Conservation (phyloP, 2,113 vertebrate genomes). For the Pachyramphus minor region DNA sequence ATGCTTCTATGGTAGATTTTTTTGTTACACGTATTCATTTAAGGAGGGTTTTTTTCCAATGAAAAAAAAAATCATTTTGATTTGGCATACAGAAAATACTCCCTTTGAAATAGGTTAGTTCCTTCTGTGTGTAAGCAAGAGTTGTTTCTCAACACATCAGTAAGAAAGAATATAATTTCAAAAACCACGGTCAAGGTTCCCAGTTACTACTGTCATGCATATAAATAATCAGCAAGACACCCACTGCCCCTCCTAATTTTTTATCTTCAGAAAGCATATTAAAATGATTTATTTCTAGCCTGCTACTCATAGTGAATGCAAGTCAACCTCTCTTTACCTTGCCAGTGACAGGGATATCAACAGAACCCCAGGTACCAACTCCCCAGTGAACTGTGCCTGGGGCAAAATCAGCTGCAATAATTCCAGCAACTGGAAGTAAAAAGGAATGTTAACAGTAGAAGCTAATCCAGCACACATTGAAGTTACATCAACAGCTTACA, state of each 20-base stretch:
- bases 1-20: background rate
- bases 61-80: background rate
- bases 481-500: background rate
- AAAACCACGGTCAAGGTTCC: background rate
- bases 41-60: background rate
- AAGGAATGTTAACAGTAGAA: constrained; percentile 48
- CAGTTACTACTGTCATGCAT: background rate
- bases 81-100: constrained; percentile 2
- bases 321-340: constrained; percentile 72
- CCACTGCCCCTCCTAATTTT: constrained; percentile 30
- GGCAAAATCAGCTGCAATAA: constrained; percentile 84
- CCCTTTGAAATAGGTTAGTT: constrained; percentile 3
- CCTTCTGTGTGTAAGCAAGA: background rate
- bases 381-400: constrained; percentile 78
- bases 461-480: constrained; percentile 36
- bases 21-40: background rate
- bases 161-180: constrained; percentile 28
- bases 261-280: constrained; percentile 50
- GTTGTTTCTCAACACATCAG: background rate
- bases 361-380: constrained; percentile 83
- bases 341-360: constrained; percentile 85
- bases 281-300: constrained; percentile 49
- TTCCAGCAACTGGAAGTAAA: constrained; percentile 77
- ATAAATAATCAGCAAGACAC: constrained; percentile 48
- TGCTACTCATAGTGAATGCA: constrained; percentile 45